Evolutionary conservation across 2,797 vertebrate species (phyloP).

Genomic region (Halcyon leucocephala): DNA sequence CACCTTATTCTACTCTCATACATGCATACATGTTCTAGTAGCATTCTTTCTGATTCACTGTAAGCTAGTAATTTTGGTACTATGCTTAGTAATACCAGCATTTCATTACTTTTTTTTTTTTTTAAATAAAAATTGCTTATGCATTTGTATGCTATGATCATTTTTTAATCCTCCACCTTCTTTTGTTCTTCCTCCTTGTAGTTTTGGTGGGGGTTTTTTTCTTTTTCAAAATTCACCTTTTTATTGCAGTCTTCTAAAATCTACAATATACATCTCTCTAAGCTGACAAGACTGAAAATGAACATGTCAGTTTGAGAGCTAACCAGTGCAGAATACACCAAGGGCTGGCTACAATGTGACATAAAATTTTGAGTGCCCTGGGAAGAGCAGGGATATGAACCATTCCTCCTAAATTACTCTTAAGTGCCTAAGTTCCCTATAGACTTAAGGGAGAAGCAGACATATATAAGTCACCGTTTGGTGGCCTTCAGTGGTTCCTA

Average conservation of each 20-base stretch:
- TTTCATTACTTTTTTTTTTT: neutral
- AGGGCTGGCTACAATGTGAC: neutral
- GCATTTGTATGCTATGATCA: neutral
- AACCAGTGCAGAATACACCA: neutral
- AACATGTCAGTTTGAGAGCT: neutral
- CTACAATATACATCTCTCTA: neutral
- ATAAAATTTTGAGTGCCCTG: constrained; percentile 4
- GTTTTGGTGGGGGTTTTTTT: neutral
- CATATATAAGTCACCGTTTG: neutral
- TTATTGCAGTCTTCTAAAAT: neutral
- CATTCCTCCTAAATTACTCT: neutral
- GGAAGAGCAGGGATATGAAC: neutral
- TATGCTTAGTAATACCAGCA: neutral
- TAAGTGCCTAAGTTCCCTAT: neutral
- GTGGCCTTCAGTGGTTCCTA: neutral
- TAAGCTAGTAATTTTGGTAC: neutral
- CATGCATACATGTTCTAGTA: neutral
- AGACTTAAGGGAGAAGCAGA: neutral
- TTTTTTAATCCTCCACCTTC: neutral
- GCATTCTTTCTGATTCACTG: neutral
- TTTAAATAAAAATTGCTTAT: neutral
- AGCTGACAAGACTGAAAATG: constrained; percentile 15
- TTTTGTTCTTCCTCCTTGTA: neutral
- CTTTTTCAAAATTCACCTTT: neutral
- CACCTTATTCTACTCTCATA: neutral